Evolutionary conservation across 2,113 vertebrate species (phyloP).

Genomic region (Sinocyclocheilus maitianheensis): DNA sequence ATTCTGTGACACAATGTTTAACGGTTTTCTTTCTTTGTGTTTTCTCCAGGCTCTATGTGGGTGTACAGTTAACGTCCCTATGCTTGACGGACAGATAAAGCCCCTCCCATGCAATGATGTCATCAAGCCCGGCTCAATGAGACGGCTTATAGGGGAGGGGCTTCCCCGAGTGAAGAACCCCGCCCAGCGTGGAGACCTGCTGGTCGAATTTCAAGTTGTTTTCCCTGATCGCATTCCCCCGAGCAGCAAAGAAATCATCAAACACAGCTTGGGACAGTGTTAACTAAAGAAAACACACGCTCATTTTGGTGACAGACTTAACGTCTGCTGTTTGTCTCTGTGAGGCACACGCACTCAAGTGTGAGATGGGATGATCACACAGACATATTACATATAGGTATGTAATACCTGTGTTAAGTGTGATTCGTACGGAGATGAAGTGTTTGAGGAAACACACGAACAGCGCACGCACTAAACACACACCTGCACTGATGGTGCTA

Average conservation of each 20-base stretch:
- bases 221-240: constrained; percentile 97
- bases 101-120: constrained; percentile 92
- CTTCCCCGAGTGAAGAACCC: constrained; percentile 91
- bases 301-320: constrained; percentile 8
- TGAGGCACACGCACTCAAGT: constrained; percentile 47
- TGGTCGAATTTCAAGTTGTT: constrained; percentile 96
- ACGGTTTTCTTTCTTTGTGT: constrained; percentile 22
- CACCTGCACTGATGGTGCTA: constrained; percentile 47
- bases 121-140: constrained; percentile 90
- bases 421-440: not conserved
- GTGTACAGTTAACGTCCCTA: constrained; percentile 96
- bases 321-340: constrained; percentile 55
- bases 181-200: constrained; percentile 89
- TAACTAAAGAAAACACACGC: constrained; percentile 50
- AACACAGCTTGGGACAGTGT: constrained; percentile 88
- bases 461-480: constrained; percentile 5
- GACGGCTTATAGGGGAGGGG: constrained; percentile 91
- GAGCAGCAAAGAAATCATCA: constrained; percentile 93
- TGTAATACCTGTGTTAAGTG: constrained; percentile 18
- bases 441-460: constrained; percentile 11
- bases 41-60: constrained; percentile 90
- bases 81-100: constrained; percentile 91
- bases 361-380: not conserved
- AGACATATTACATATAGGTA: constrained; percentile 10
- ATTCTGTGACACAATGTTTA: not conserved